Conservation (phyloP, 2,888 invertebrate species). For the Melieria crassipennis region DNA sequence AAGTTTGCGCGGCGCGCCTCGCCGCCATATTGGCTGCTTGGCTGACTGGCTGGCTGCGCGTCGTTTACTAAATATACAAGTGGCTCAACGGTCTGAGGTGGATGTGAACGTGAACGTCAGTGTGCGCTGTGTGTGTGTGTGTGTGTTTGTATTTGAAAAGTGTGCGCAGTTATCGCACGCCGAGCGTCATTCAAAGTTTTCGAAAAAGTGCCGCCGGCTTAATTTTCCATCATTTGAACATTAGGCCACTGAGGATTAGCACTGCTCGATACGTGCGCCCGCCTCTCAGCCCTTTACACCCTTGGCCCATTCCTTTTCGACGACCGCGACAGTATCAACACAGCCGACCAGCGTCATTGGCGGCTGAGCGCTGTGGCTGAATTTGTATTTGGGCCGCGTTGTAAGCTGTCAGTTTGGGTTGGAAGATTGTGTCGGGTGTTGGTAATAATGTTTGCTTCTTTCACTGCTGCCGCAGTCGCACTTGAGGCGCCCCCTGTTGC, state of each 20-base stretch:
- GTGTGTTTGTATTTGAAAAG: constrained; percentile 13
- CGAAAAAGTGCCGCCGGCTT: constrained; percentile 50
- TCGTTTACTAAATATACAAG: background rate
- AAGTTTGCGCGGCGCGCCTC: constrained; percentile 35
- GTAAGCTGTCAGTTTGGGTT: constrained; percentile 27
- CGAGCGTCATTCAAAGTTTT: constrained; percentile 56
- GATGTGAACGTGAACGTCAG: constrained; percentile 11
- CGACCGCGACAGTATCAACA: constrained; percentile 4
- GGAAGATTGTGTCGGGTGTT: constrained; percentile 20
- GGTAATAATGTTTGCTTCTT: constrained; percentile 11
- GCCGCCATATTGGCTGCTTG: background rate
- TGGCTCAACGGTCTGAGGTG: background rate
- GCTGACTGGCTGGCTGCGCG: background rate
- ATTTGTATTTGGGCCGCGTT: background rate
- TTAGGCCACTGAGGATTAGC: constrained; percentile 59
- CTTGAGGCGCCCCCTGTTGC: background rate
- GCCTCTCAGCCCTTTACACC: too few species aligned
- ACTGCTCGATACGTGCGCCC: constrained; percentile 10
- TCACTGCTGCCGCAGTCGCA: constrained; percentile 8
- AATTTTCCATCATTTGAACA: constrained; percentile 61
- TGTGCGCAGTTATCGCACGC: constrained; percentile 51
- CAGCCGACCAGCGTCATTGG: background rate
- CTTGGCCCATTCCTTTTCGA: background rate
- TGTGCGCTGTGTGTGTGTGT: constrained; percentile 1
- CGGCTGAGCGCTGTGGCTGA: too few species aligned